Base-by-base conservation (phyloP, 1,140 invertebrate genomes). In the Aphelinus certus region DNA sequence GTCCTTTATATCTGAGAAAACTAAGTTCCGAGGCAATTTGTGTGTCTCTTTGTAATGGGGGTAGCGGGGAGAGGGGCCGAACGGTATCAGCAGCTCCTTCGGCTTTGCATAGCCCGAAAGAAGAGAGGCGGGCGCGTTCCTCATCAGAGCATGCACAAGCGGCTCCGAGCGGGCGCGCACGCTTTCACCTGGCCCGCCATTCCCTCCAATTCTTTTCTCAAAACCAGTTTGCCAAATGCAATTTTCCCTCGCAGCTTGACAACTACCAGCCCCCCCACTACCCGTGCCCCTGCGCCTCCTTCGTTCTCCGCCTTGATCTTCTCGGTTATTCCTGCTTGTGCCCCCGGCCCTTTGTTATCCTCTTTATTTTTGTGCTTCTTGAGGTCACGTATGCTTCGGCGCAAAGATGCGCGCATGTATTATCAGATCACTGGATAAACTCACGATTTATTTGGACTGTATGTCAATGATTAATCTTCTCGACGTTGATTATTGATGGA, bases 161-260 rank as follows among this genome's bases (percentile, higher is more conserved):
- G 73, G 76, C 61, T 65, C 73, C 68, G 72, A 69, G 71, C 66
- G 66, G 47, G 56, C 47, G 55, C 58, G 62, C 76, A 3, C 58
- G 3, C 76, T 73, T 78, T 42, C 57, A 55, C 71, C 77, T 77
- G 26, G 26, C 74, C 80, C 79, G 76, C 84, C 83, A 84, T 84
- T 86, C 82, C 78, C 83, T 84, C 82, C 85, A 86, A 86, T 87
- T 86, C 84, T 84, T 85, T 80, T 80, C 82, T 81, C 82, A 83
- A 86, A 87, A 87, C 83, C 86, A 87, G 85, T 87, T 87, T 86
- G 84, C 83, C 86, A 86, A 86, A 87, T 84, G 84, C 83, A 86
- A 87, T 87, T 85, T 83, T 58, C 60, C 61, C 83, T 78, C 80
- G 79, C 81, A 85, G 84, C 83, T 84, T 85, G 85, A 85, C 82